These are phyloP conservation scores for Ceratitis capitata DNA, from an alignment of 1,140 invertebrate species.

Conservation along the genomic window DNA sequence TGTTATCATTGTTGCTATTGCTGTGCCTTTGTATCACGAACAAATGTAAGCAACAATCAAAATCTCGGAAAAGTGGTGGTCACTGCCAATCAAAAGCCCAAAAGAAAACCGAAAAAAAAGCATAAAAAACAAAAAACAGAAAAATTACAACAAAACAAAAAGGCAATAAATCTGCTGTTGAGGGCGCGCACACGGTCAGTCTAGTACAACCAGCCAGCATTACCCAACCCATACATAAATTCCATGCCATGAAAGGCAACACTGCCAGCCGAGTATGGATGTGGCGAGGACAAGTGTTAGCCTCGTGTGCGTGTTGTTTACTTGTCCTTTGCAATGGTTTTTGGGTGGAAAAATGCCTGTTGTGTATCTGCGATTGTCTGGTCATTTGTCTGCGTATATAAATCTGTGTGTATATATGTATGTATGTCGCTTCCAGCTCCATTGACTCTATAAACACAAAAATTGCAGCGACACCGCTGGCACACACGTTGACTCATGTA, in stretches of 20 bases:
- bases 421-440: neutral
- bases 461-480: neutral
- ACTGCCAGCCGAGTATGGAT: neutral
- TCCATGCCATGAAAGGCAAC: neutral
- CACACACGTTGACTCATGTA: neutral
- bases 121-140: no score
- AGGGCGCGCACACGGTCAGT: neutral
- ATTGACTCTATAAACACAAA: slow-evolving; percentile 32
- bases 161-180: neutral
- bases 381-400: neutral
- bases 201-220: neutral
- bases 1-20: no score
- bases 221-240: neutral
- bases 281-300: neutral
- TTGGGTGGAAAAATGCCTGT: neutral
- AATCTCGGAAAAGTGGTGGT: slow-evolving; percentile 23
- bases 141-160: no score
- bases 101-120: no score
- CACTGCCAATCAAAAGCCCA: neutral
- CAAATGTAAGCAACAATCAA: slow-evolving; percentile 32
- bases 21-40: neutral
- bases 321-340: neutral
- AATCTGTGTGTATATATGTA: neutral
- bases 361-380: neutral
- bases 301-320: neutral